A percentile compares a stretch with the other conserved stretches of the same genome.
These are phyloP conservation scores for Astropecten irregularis DNA, from an alignment of 53 echinoderm and acorn worm genomes.

Conservation along the genomic window DNA sequence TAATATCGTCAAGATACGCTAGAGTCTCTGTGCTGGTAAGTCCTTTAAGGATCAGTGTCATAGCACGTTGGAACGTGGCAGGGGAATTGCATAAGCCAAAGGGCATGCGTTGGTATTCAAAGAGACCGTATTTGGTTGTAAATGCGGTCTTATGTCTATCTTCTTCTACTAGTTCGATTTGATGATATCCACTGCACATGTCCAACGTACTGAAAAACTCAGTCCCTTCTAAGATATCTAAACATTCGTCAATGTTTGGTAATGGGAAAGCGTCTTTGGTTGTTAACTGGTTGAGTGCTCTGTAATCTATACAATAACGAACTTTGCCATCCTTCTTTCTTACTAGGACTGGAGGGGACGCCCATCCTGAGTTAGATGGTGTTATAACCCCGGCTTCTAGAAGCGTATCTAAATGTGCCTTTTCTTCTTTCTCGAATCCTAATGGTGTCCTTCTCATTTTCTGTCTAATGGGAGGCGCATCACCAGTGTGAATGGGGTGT, in stretches of 20 bases:
- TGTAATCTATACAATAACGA: constrained; percentile 12
- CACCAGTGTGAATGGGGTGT: background rate
- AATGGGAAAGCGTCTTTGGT: constrained; percentile 68
- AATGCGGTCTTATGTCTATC: constrained; percentile 69
- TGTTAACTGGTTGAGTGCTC: constrained; percentile 61
- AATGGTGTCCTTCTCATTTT: constrained; percentile 5
- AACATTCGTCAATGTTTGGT: constrained; percentile 68
- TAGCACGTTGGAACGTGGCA: constrained; percentile 20
- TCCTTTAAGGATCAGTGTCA: background rate
- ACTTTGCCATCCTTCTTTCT: constrained; percentile 7
- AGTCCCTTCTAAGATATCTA: constrained; percentile 54
- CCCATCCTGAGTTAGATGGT: background rate
- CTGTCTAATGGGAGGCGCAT: background rate
- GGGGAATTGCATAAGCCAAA: constrained; percentile 52
- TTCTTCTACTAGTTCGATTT: constrained; percentile 35
- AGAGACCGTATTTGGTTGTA: constrained; percentile 15
- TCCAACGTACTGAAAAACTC: constrained; percentile 62
- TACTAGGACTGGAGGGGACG: background rate
- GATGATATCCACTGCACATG: constrained; percentile 53
- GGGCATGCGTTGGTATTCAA: constrained; percentile 14
- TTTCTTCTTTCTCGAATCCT: background rate
- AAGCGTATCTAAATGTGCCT: background rate
- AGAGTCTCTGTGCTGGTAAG: background rate
- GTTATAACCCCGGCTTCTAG: background rate
- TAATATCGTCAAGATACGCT: background rate